Conservation (phyloP, 2,888 invertebrate genomes). For the Drosophila eohydei region DNA sequence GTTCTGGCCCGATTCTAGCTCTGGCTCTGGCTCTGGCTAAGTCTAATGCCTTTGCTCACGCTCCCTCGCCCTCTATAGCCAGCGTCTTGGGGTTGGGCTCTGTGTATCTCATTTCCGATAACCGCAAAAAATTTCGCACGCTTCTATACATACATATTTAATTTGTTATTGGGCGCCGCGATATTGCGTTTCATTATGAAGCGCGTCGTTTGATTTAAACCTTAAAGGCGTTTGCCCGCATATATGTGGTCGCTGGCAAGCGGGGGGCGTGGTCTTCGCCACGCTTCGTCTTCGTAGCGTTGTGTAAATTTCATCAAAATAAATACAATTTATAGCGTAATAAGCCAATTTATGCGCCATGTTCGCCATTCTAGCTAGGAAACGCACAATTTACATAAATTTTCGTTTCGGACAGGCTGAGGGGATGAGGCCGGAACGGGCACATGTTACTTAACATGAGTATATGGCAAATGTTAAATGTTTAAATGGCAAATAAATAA, state of each 20-base stretch:
- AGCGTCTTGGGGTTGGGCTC: background rate
- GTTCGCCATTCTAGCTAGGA: slow-evolving; percentile 52
- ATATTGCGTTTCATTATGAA: slow-evolving; percentile 66
- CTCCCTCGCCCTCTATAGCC: background rate
- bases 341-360: slow-evolving; percentile 78
- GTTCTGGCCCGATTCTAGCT: slow-evolving; percentile 18
- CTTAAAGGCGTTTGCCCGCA: slow-evolving; percentile 37
- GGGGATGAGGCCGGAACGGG: background rate
- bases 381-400: slow-evolving; percentile 77
- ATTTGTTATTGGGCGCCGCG: slow-evolving; percentile 55
- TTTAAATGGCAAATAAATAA: slow-evolving; percentile 76
- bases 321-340: slow-evolving; percentile 82
- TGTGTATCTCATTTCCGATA: slow-evolving; percentile 60
- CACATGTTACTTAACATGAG: slow-evolving; percentile 51
- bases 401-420: slow-evolving; percentile 30
- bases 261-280: slow-evolving; percentile 1
- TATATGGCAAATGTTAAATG: slow-evolving; percentile 66
- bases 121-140: slow-evolving; percentile 54
- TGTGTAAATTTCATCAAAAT: slow-evolving; percentile 81
- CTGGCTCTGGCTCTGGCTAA: slow-evolving; percentile 20
- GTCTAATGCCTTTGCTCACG: slow-evolving; percentile 18
- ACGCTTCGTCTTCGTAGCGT: background rate
- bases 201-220: slow-evolving; percentile 47
- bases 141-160: slow-evolving; percentile 68
- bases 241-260: background rate